Evolutionary conservation across 2,113 vertebrate genomes (phyloP).

Genomic region (Glaucidium brasilianum): DNA sequence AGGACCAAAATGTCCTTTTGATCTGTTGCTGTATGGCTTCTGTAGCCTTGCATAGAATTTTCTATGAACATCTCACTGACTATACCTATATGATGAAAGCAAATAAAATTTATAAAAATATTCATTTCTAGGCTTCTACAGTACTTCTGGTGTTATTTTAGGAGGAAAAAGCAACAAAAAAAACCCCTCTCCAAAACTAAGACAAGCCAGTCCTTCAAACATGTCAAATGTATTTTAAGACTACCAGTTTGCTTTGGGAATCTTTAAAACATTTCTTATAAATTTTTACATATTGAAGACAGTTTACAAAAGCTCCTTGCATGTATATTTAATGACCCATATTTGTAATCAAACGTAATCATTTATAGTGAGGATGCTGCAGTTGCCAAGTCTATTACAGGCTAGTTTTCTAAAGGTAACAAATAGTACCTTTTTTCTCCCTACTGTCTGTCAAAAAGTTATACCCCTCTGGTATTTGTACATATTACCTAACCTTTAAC

Average conservation of each 20-base stretch:
- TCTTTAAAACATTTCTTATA: background rate
- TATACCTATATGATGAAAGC: background rate
- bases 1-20: background rate
- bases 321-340: slow-evolving; percentile 45
- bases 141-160: slow-evolving; percentile 13
- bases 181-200: background rate
- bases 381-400: background rate
- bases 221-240: slow-evolving; percentile 18
- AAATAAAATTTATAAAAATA: background rate
- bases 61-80: background rate
- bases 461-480: background rate
- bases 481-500: background rate
- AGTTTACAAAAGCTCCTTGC: slow-evolving; percentile 24
- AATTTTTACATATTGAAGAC: background rate
- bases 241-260: background rate
- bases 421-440: background rate
- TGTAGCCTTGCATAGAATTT: background rate
- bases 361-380: background rate
- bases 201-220: background rate
- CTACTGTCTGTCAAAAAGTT: background rate
- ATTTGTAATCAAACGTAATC: slow-evolving; percentile 50
- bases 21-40: background rate
- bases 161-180: background rate
- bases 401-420: background rate
- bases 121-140: background rate